phyloP scores from a whole-genome alignment of 2,888 invertebrate genomes.

The Thecocarcelia acutangulata region DNA sequence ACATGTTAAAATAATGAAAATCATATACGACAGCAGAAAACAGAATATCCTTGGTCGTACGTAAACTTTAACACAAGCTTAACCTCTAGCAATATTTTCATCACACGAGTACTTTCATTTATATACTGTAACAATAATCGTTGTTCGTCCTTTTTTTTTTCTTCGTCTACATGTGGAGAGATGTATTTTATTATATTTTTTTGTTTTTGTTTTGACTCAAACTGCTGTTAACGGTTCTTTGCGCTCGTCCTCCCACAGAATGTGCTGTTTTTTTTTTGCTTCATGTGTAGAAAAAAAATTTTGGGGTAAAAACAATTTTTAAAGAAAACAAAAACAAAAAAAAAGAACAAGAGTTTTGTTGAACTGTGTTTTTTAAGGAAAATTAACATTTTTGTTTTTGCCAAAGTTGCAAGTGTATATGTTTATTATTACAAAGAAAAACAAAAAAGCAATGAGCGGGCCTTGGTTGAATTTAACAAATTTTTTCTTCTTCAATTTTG shows the following conservation, averaged over 20 bases:
- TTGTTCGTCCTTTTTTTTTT: constrained; percentile 38
- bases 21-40: constrained; percentile 50
- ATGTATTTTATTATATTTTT: too few species aligned
- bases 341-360: constrained; percentile 43
- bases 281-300: constrained; percentile 34
- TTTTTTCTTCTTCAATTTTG: constrained; percentile 24
- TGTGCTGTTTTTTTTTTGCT: constrained; percentile 38
- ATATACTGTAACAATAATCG: constrained; percentile 36
- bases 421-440: constrained; percentile 32
- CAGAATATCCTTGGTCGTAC: constrained; percentile 36
- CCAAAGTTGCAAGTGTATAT: constrained; percentile 27
- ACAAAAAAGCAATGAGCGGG: constrained; percentile 15
- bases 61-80: constrained; percentile 54
- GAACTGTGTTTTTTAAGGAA: constrained; percentile 37
- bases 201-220: constrained; percentile 3
- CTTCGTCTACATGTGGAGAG: neutral
- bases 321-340: constrained; percentile 53
- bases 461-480: constrained; percentile 45
- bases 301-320: constrained; percentile 50
- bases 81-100: constrained; percentile 60
- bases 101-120: constrained; percentile 30
- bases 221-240: constrained; percentile 47
- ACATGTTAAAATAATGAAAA: constrained; percentile 59
- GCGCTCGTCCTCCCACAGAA: constrained; percentile 11
- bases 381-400: constrained; percentile 61